Percentiles rank a stretch among this genome's conserved stretches.
These are phyloP conservation scores for Grammomys dolichurus DNA, from an alignment of 2,113 vertebrate species.

Conservation along the genomic window DNA sequence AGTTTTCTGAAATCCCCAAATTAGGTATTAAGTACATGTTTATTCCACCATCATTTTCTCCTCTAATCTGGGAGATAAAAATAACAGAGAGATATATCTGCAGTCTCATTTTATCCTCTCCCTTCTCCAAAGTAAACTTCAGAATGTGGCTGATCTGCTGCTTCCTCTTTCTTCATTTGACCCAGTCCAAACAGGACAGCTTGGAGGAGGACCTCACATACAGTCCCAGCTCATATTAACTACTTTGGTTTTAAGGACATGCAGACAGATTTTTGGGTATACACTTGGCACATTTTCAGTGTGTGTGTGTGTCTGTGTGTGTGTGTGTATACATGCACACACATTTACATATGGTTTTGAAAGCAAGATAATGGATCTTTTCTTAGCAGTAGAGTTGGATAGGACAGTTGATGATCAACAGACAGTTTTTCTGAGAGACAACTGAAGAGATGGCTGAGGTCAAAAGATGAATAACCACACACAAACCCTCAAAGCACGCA, in stretches of 20 bases:
- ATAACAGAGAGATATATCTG: conserved; percentile 70
- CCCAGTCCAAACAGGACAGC: conserved; percentile 39
- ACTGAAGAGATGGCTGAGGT: neutral
- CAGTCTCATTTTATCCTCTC: conserved; percentile 55
- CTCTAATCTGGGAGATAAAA: conserved; percentile 78
- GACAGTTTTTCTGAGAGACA: neutral
- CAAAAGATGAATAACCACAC: neutral
- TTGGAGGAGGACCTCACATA: neutral
- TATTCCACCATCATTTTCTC: conserved; percentile 64
- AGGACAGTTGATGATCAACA: neutral
- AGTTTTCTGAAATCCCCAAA: conserved; percentile 72
- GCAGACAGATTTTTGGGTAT: neutral
- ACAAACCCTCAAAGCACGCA: neutral
- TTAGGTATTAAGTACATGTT: conserved; percentile 80
- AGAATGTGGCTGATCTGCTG: neutral
- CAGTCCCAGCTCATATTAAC: neutral
- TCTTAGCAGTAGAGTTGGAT: neutral
- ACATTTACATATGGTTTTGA: conserved; percentile 10
- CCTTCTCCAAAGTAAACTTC: conserved; percentile 68
- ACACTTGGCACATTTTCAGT: neutral
- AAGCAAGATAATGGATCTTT: conserved; percentile 2
- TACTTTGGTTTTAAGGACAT: neutral
- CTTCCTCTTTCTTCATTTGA: conserved; percentile 60
- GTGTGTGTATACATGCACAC: neutral
- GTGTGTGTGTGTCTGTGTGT: neutral